These are phyloP conservation scores for Steinernema scapterisci DNA, from an alignment of 2,888 invertebrate species.

Conservation along the genomic window DNA sequence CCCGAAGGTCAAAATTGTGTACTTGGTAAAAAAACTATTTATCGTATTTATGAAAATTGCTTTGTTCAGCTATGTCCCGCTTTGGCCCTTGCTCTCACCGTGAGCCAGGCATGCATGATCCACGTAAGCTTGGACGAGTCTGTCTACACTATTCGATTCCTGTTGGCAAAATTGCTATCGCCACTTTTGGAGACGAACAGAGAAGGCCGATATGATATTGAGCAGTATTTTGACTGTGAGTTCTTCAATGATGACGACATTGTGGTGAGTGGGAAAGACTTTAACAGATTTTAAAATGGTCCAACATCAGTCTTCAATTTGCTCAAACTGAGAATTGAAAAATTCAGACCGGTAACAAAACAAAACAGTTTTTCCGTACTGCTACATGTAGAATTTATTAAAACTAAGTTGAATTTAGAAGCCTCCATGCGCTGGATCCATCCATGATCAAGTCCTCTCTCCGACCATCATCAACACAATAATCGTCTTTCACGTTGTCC, in stretches of 20 bases:
- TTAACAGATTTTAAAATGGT: not conserved
- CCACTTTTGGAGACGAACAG: slow-evolving; percentile 46
- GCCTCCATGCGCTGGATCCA: slow-evolving; percentile 53
- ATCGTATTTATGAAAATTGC: not conserved
- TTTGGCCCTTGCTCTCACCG: slow-evolving; percentile 44
- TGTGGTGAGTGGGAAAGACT: slow-evolving; percentile 42
- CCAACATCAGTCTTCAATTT: no score
- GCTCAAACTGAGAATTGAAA: no score
- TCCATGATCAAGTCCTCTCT: slow-evolving; percentile 53
- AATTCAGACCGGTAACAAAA: no score
- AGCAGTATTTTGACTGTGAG: slow-evolving; percentile 52
- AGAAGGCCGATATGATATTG: slow-evolving; percentile 45
- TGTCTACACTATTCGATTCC: slow-evolving; percentile 51
- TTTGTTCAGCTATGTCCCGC: slow-evolving; percentile 48
- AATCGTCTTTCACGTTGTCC: slow-evolving; percentile 48
- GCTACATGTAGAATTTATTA: no score
- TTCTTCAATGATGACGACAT: slow-evolving; percentile 56
- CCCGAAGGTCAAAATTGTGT: slow-evolving; percentile 41
- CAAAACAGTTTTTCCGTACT: no score
- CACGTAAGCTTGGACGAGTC: slow-evolving; percentile 50
- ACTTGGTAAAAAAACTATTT: slow-evolving; percentile 43
- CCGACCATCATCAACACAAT: slow-evolving; percentile 43
- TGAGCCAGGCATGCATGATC: slow-evolving; percentile 49
- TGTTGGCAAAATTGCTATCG: slow-evolving; percentile 48
- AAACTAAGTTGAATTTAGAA: slow-evolving; percentile 42